Evolutionary conservation across 2,888 invertebrate genomes (phyloP).

Genomic region (Drosophila robusta): DNA sequence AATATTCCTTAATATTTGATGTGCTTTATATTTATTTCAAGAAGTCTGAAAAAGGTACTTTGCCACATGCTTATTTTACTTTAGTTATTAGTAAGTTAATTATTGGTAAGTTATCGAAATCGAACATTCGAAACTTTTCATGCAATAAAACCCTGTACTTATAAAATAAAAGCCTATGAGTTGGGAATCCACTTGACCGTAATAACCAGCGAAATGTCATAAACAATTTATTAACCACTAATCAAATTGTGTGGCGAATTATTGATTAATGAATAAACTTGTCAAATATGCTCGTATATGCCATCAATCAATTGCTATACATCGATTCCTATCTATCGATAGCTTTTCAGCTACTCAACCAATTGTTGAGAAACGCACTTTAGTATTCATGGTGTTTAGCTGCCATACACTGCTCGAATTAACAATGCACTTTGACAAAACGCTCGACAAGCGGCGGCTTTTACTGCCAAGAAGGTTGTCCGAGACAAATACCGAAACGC

Average conservation of each 20-base stretch:
- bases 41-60: no score
- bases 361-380: constrained; percentile 15
- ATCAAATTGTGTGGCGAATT: neutral
- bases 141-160: no score
- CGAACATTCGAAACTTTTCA: no score
- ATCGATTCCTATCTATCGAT: neutral
- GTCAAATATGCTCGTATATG: neutral
- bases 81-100: no score
- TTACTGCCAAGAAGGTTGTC: neutral
- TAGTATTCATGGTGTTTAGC: constrained; percentile 5
- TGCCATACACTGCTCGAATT: neutral
- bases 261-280: neutral
- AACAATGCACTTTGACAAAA: constrained; percentile 37
- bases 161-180: no score
- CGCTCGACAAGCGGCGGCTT: constrained; percentile 7
- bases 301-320: neutral
- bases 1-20: no score
- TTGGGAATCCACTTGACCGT: no score
- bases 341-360: neutral
- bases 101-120: no score
- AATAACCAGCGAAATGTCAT: no score
- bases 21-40: no score
- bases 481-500: constrained; percentile 52
- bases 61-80: no score
- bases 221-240: neutral